Percentiles rank a stretch among this genome's conserved stretches.
phyloP scores from a whole-genome alignment of 1,140 invertebrate genomes.

The Harpegnathos saltator region DNA sequence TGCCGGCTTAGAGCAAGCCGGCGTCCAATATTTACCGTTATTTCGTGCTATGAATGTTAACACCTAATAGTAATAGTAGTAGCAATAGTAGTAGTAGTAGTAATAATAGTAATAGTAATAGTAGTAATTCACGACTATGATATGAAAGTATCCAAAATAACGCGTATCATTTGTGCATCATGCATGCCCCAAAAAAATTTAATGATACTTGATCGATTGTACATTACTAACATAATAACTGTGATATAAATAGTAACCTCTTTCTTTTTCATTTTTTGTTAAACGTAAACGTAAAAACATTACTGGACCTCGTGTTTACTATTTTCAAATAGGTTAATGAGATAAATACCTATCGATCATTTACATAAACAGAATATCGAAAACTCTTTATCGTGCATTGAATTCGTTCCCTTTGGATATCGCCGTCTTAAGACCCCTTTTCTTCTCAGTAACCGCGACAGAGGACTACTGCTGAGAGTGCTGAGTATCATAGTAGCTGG shows the following conservation, averaged over 20 bases:
- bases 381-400: slow-evolving; percentile 57
- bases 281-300: too few species aligned
- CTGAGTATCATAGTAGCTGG: slow-evolving; percentile 79
- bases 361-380: slow-evolving; percentile 21
- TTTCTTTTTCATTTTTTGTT: too few species aligned
- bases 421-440: slow-evolving; percentile 71
- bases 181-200: too few species aligned
- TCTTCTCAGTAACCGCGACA: slow-evolving; percentile 57
- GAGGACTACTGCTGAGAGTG: slow-evolving; percentile 2
- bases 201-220: too few species aligned
- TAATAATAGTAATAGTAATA: too few species aligned
- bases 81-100: too few species aligned
- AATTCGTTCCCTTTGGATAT: slow-evolving; percentile 70
- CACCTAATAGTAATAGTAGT: not conserved
- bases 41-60: slow-evolving; percentile 5
- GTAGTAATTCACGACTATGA: too few species aligned
- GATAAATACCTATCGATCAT: not conserved
- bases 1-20: not conserved
- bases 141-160: too few species aligned
- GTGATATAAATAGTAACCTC: too few species aligned
- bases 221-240: too few species aligned
- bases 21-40: slow-evolving; percentile 29
- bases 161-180: too few species aligned
- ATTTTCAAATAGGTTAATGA: not conserved
- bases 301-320: not conserved